These are phyloP conservation scores for Melanostoma scalare DNA, from an alignment of 2,888 invertebrate genomes.

Conservation along the genomic window DNA sequence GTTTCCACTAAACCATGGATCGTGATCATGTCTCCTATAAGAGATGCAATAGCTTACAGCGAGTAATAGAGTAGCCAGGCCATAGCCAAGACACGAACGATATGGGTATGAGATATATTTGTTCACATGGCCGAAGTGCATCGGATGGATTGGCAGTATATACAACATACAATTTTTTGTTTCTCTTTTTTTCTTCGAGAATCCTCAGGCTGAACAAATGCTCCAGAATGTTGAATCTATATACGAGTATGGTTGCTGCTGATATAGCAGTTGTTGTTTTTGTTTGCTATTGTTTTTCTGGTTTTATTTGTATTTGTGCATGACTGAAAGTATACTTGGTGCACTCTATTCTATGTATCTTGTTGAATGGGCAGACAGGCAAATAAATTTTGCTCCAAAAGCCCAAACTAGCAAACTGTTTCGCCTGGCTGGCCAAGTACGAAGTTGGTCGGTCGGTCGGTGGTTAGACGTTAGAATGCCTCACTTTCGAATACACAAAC, in stretches of 20 bases:
- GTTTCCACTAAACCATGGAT: slow-evolving; percentile 58
- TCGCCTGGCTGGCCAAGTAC: slow-evolving; percentile 61
- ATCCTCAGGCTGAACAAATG: slow-evolving; percentile 20
- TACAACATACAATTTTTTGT: neutral
- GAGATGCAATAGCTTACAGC: slow-evolving; percentile 1
- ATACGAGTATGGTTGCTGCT: neutral
- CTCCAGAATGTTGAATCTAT: slow-evolving; percentile 28
- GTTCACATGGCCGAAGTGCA: slow-evolving; percentile 30
- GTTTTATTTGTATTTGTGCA: slow-evolving; percentile 13
- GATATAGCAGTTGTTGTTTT: slow-evolving; percentile 24
- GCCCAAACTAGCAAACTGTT: slow-evolving; percentile 51
- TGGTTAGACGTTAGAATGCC: slow-evolving; percentile 29
- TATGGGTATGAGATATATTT: slow-evolving; percentile 22
- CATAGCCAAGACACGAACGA: slow-evolving; percentile 3
- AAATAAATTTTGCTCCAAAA: slow-evolving; percentile 53
- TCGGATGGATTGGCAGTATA: slow-evolving; percentile 16
- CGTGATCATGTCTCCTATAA: slow-evolving; percentile 49
- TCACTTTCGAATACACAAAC: slow-evolving; percentile 10
- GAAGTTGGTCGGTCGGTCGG: slow-evolving; percentile 31
- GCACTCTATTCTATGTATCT: slow-evolving; percentile 5
- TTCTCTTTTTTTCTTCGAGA: neutral
- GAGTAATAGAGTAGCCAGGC: neutral
- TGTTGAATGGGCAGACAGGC: slow-evolving; percentile 37
- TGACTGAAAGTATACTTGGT: slow-evolving; percentile 1
- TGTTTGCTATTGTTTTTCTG: slow-evolving; percentile 1